A percentile compares a stretch with the other conserved stretches of the same genome.
Evolutionary conservation across 1,140 invertebrate genomes (phyloP).

Genomic region (Ceratina australensis): DNA sequence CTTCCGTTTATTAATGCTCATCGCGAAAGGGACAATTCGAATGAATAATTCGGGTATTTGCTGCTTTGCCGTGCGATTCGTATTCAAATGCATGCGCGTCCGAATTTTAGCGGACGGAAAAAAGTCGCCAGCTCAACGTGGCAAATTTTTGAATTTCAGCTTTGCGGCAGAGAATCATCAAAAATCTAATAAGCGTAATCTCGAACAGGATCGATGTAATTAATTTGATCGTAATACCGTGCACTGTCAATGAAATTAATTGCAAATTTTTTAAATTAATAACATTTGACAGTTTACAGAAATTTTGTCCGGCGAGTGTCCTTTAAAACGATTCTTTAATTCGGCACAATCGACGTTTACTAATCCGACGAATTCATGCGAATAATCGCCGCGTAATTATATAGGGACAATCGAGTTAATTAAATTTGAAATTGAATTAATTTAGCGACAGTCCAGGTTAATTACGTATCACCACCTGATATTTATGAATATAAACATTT

Average conservation of each 20-base stretch:
- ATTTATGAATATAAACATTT: conserved; percentile 20
- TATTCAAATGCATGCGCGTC: conserved; percentile 30
- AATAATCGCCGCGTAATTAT: background rate
- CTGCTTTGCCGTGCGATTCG: conserved; percentile 6
- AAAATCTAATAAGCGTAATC: background rate
- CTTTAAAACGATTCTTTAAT: no score
- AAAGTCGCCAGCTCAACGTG: background rate
- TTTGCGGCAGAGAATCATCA: no score
- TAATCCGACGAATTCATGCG: background rate
- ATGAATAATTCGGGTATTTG: conserved; percentile 37
- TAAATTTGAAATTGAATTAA: conserved; percentile 21
- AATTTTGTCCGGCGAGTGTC: no score
- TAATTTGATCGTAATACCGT: no score
- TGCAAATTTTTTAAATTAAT: no score
- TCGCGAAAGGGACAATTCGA: conserved; percentile 13
- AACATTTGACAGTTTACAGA: no score
- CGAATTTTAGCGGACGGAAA: background rate
- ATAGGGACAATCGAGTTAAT: conserved; percentile 8
- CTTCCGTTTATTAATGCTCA: conserved; percentile 10
- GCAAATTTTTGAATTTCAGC: background rate
- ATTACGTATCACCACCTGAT: background rate
- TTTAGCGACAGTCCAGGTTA: background rate
- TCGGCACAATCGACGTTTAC: no score
- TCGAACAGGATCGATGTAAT: no score
- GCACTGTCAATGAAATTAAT: no score